phyloP scores from a whole-genome alignment of 30 jellyfish, hydroid and myxozoan genomes.

The Turritopsis dohrnii region DNA sequence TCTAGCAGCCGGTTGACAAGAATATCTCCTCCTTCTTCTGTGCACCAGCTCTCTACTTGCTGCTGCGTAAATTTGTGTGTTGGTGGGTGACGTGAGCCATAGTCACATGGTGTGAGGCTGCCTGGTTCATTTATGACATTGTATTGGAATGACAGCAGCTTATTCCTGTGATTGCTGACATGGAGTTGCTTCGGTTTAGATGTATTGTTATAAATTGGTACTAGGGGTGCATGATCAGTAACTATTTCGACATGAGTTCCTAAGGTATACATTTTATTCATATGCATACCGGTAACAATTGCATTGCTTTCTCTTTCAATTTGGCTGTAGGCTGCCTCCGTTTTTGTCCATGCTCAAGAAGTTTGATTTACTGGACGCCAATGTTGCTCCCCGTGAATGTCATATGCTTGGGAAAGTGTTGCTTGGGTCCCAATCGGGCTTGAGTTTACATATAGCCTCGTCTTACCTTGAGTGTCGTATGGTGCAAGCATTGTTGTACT shows the following conservation, averaged over 20 bases:
- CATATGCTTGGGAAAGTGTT: not conserved
- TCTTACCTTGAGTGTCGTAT: not conserved
- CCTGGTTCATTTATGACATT: not conserved
- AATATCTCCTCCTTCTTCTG: not conserved
- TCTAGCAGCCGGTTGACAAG: no score
- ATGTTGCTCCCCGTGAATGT: not conserved
- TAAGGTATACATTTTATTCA: not conserved
- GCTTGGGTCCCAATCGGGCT: not conserved
- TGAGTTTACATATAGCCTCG: not conserved
- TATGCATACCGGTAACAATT: not conserved
- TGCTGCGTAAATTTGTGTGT: not conserved
- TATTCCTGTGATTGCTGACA: not conserved
- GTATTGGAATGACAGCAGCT: not conserved
- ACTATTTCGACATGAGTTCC: not conserved
- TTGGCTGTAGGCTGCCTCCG: not conserved
- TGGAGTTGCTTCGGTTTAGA: not conserved
- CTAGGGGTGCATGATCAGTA: not conserved
- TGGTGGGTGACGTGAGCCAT: not conserved
- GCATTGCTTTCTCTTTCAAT: not conserved
- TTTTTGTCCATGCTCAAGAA: not conserved
- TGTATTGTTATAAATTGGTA: no score
- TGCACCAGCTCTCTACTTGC: not conserved
- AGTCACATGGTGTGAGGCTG: not conserved
- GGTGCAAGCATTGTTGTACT: not conserved
- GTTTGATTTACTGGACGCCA: not conserved